Evolutionary conservation across 2,113 vertebrate species (phyloP), one percentile per base, ranked within the genome.

Genomic region (Axis porcinus): DNA sequence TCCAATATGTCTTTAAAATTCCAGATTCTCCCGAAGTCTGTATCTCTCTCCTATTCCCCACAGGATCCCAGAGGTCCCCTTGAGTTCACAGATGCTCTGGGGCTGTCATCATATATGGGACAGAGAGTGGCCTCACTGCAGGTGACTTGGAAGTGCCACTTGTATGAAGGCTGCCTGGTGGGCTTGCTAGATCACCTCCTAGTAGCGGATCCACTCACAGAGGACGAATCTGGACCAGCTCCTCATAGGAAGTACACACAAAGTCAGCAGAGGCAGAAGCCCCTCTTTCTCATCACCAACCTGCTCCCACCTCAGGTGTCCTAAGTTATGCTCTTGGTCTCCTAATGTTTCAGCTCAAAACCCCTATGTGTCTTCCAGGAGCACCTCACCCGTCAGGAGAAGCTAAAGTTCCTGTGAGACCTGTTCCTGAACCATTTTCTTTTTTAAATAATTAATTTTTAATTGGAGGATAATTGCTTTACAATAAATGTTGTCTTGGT

Each of bases 211-310:
- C 55, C 16, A 19, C 33, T 70, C 57, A 52, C 5, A 52, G 67
- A 90, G 27, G 86, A 17, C 16, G 23, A 30, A 27, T 40, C 10
- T 54, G 58, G 45, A 76, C 52, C 40, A 47, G 10, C 1, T 30
- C 9, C 5, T 43, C 30, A 33, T 40, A 1, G 17, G 58, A 25
- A 70, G 4, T n/a, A 11, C 14, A 50, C 1, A 1, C 0, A 19
- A 23, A 55, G 6, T 92, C 76, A 74, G 62, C 84, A 78, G 15
- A 62, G 55, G 50, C 30, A 76, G 45, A 89, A 86, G 7, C 1
- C 2, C 87, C 19, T 58, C 9, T 33, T 88, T 76, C 58, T 67
- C n/a, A 45, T 70, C 58, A 86, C 8, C 43, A 82, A 33, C 28
- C 87, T 33, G 3, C 14, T 27, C n/a, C 54, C 28, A 0, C 8